Conservation (phyloP, 1,140 invertebrate species). For the Leptinotarsa undecemlineata region DNA sequence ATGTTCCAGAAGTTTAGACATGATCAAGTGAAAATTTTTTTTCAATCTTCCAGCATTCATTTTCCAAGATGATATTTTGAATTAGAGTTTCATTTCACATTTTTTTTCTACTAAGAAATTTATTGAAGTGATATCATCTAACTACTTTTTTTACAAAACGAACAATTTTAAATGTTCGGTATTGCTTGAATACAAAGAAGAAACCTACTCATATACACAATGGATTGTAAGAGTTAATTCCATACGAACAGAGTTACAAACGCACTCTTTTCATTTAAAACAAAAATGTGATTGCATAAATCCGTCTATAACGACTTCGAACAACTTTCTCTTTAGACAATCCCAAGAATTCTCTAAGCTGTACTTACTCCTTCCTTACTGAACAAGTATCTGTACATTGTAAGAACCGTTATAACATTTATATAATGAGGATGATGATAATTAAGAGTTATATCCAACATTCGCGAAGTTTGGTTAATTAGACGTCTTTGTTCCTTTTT, state of each 20-base stretch:
- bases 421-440: neutral
- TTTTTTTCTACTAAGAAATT: too few relatives aligned
- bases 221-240: neutral
- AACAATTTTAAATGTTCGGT: neutral
- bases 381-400: neutral
- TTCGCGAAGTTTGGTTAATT: neutral
- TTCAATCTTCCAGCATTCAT: too few relatives aligned
- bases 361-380: neutral
- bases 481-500: too few relatives aligned
- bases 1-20: too few relatives aligned
- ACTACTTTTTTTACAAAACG: too few relatives aligned
- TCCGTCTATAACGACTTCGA: neutral
- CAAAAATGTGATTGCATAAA: neutral
- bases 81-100: too few relatives aligned
- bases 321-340: neutral
- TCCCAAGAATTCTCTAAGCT: conserved; percentile 1
- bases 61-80: too few relatives aligned
- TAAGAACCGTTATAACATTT: conserved; percentile 3
- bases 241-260: neutral
- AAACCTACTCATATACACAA: neutral
- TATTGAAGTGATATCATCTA: too few relatives aligned
- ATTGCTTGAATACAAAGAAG: neutral
- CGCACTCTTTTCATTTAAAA: neutral
- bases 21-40: too few relatives aligned
- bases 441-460: neutral